These are phyloP conservation scores for Falco rusticolus DNA, from an alignment of 2,797 vertebrate species.

Conservation along the genomic window DNA sequence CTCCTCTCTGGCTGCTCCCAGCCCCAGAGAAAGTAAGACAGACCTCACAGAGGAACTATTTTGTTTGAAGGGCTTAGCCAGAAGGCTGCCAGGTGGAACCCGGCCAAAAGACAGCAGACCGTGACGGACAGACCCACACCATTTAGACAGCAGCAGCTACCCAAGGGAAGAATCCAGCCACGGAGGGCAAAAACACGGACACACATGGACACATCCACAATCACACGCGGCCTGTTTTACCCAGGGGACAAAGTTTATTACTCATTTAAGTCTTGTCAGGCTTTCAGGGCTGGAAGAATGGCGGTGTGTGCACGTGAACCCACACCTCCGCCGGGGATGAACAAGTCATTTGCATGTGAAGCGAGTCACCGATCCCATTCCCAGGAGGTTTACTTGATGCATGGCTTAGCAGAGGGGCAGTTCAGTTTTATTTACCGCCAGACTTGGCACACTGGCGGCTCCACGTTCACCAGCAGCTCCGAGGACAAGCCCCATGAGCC, in stretches of 20 bases:
- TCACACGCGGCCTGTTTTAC: not conserved
- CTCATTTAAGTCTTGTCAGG: conserved; percentile 47
- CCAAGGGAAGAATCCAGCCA: not conserved
- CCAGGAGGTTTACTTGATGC: conserved; percentile 1
- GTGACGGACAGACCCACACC: not conserved
- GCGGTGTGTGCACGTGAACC: not conserved
- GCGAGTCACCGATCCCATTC: not conserved
- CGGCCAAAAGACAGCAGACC: conserved; percentile 65
- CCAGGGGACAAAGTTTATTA: conserved; percentile 27
- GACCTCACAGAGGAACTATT: not conserved
- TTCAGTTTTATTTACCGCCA: not conserved
- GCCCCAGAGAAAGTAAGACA: not conserved
- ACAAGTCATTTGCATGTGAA: conserved; percentile 12
- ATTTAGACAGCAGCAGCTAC: not conserved
- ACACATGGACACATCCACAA: not conserved
- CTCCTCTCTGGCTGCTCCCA: not conserved
- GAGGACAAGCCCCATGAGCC: accelerated
- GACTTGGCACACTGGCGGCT: not conserved
- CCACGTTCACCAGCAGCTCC: accelerated
- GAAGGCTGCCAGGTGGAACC: conserved; percentile 64
- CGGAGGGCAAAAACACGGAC: not conserved
- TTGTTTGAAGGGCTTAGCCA: not conserved
- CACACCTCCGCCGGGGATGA: accelerated
- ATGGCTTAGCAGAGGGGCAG: not conserved
- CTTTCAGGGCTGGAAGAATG: not conserved